Base-by-base conservation (phyloP, 2,113 vertebrate genomes). In the Sialia sialis region DNA sequence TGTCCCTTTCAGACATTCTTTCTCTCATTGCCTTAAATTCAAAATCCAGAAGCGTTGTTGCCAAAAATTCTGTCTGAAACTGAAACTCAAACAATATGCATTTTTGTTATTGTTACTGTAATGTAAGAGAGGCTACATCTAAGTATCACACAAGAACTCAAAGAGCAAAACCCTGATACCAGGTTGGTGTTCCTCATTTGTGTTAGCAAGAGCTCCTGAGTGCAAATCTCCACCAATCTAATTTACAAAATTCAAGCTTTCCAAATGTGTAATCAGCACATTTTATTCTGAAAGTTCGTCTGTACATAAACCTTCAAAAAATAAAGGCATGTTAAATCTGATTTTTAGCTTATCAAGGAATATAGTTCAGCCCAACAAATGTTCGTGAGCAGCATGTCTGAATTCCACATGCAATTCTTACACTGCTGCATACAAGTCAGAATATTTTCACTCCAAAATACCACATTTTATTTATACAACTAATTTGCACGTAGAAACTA, bases 181-280 rank as follows among this genome's bases (percentile, higher is more conserved):
- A 81, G 49, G 22, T 48, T 64, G 30, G 22, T 32, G n/a, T 41
- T 56, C 66, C 44, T 92, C 56, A 36, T 78, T 78, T 60, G 3
- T 16, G 2, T 69, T 30, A 79, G 52, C 25, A 49, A 70, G n/a
- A 75, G 25, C 30, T 72, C 86, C 76, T 84, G 88, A 4, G 0
- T 75, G 25, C 41, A 87, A 19, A 78, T 89, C 66, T 78, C 54
- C 64, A 9, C 16, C 34, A 9, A 52, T 11, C n/a, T 64, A 59
- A 72, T 88, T 93, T 89, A 68, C 17, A 75, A 81, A 90, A 75
- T 55, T 78, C 87, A 73, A 49, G n/a, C 25, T 85, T 91, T 90
- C 36, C 39, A 82, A 92, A 78, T 72, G 29, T 73, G 18, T 44
- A 49, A 81, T 86, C 69, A 78, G 44, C 73, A 44, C 0, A 0